phyloP scores from a whole-genome alignment of 2,888 invertebrate species.

The Itoplectis maculator region DNA sequence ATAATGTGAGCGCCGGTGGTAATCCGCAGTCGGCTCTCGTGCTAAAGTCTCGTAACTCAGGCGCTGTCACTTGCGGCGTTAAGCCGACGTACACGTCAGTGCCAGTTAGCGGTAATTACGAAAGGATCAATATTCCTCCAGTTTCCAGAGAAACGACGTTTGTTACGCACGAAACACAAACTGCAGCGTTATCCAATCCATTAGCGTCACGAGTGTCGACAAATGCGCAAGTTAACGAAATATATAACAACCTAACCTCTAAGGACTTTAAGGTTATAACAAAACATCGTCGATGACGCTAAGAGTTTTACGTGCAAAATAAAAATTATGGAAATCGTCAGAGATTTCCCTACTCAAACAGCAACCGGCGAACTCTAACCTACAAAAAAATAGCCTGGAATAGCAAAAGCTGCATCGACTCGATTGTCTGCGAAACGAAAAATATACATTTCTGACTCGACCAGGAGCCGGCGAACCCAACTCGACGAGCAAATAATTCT shows the following conservation, averaged over 20 bases:
- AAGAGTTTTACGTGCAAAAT: neutral
- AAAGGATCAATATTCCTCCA: slow-evolving; percentile 54
- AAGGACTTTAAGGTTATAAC: neutral
- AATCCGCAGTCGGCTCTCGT: neutral
- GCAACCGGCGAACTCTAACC: too few relatives aligned
- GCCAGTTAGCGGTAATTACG: slow-evolving; percentile 39
- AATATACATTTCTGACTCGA: too few relatives aligned
- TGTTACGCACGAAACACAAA: neutral
- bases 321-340: neutral
- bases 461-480: too few relatives aligned
- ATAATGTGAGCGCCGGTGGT: neutral
- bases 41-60: neutral
- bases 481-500: neutral
- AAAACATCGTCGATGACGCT: neutral
- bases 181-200: slow-evolving; percentile 8
- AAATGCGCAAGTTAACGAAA: neutral
- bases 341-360: neutral
- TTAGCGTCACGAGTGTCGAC: neutral
- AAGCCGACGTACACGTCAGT: slow-evolving; percentile 27
- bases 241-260: neutral
- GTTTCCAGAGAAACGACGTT: slow-evolving; percentile 63
- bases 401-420: too few relatives aligned
- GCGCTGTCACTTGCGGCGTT: slow-evolving; percentile 36
- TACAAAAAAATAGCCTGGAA: too few relatives aligned
- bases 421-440: too few relatives aligned